A percentile compares a stretch with the other conserved stretches of the same genome.
These are phyloP conservation scores for Pteria penguin DNA, from an alignment of 2,888 invertebrate genomes.

Conservation along the genomic window DNA sequence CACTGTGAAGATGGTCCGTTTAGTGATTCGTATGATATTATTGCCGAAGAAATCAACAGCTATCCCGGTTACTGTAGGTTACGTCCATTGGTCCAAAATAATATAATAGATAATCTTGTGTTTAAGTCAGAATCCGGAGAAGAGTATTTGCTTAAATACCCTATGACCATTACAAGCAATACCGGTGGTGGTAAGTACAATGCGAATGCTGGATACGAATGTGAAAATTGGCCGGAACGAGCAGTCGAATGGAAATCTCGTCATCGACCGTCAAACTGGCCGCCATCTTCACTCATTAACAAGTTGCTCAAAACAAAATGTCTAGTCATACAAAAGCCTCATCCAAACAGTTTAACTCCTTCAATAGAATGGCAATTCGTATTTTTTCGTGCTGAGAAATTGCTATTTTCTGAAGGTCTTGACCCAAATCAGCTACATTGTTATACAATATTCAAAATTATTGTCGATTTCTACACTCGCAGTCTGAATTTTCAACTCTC, in stretches of 20 bases:
- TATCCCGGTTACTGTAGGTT: not conserved
- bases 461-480: constrained; percentile 28
- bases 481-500: constrained; percentile 6
- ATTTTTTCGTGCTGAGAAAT: constrained; percentile 43
- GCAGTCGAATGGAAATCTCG: not conserved
- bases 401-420: constrained; percentile 37
- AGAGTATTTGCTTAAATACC: not conserved
- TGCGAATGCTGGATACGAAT: not conserved
- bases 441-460: constrained; percentile 38
- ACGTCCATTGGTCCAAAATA: not conserved
- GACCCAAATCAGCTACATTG: constrained; percentile 42
- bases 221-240: not conserved
- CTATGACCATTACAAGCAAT: not conserved
- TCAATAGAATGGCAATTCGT: constrained; percentile 47
- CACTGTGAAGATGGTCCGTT: no score
- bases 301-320: not conserved
- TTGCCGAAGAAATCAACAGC: not conserved
- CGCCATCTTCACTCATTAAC: not conserved
- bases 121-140: not conserved
- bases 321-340: not conserved
- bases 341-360: constrained; percentile 16
- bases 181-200: not conserved
- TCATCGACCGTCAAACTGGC: not conserved
- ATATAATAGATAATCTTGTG: not conserved
- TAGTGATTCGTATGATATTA: not conserved